phyloP scores from a whole-genome alignment of 2,888 invertebrate genomes.

The Taenaris catops region DNA sequence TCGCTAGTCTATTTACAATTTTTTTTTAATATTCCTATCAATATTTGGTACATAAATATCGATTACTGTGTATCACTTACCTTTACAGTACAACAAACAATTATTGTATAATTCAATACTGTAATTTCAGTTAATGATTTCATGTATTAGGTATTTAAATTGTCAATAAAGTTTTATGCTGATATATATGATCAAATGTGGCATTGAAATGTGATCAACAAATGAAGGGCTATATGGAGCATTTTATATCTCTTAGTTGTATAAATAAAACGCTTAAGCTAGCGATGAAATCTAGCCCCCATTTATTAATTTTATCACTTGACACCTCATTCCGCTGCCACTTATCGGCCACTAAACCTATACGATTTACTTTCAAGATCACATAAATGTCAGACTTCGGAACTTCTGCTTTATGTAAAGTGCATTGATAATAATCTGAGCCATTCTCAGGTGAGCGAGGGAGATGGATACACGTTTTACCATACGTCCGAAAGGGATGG shows the following conservation, averaged over 20 bases:
- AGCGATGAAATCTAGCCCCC: conserved; percentile 32
- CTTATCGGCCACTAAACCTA: conserved; percentile 66
- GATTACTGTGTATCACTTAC: too few relatives aligned
- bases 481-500: conserved; percentile 34
- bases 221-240: neutral
- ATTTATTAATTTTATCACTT: conserved; percentile 73
- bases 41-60: too few relatives aligned
- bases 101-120: too few relatives aligned
- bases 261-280: conserved; percentile 17
- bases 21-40: too few relatives aligned
- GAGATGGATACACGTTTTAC: conserved; percentile 31
- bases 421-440: conserved; percentile 77
- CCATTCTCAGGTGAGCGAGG: conserved; percentile 52
- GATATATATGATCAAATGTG: too few relatives aligned
- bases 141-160: too few relatives aligned
- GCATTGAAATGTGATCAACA: too few relatives aligned
- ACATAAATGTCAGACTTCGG: conserved; percentile 73
- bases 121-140: too few relatives aligned
- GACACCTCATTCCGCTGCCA: conserved; percentile 66
- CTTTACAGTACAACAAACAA: too few relatives aligned
- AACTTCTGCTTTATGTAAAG: conserved; percentile 78
- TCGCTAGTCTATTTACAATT: too few relatives aligned
- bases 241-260: conserved; percentile 9
- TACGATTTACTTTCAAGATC: conserved; percentile 73
- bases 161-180: too few relatives aligned